Base-by-base conservation (phyloP, 1,140 invertebrate genomes). In the Drosophila carrolli region DNA sequence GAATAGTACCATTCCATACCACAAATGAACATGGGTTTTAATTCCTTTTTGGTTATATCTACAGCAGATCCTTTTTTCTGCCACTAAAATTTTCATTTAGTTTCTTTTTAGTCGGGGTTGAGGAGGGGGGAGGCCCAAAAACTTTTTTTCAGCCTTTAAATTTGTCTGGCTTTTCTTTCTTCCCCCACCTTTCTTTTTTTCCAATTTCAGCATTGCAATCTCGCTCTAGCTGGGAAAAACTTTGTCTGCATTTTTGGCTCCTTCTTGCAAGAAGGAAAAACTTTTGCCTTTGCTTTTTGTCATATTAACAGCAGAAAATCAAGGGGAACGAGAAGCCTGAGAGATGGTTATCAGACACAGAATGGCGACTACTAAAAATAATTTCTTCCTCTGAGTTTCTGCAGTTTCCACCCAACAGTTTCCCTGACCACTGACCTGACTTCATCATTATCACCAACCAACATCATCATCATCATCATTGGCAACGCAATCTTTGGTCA, bases 241-340 rank as follows among this genome's bases (percentile, higher is more conserved):
- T 88, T 88, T 83, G 83, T 88, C 83, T 88, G 76, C 83, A 83
- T 79, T 82, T 82, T 57, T 58, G 60, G 77, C 53, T 65, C 67
- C 55, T 50, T 47, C 61, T 71, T 75, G 75, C 58, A 55, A 65
- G 73, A 54, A 67, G 55, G 61, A 76, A 75, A 82, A 85, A 86
- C 75, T 86, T 86, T 86, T 79, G 55, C 71, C 61, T 76, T 84
- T 81, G 83, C 75, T 86, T 88, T 88, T 88, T 88, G 83, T 88
- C 83, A 83, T 88, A 88, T 88, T 88, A 88, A 88, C 83, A 88
- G 83, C 83, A 79, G 83, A 37, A 44, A 56, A 16, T 9, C 1
- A 16, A 32, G 32, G 37, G 4, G 7, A n/a, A 19, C 0, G 50
- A 16, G n/a, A 43, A 37, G 23, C 16, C 11, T 13, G 38, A 27